These are phyloP conservation scores for Epicampocera succincta DNA, from an alignment of 2,888 invertebrate species.

Conservation along the genomic window DNA sequence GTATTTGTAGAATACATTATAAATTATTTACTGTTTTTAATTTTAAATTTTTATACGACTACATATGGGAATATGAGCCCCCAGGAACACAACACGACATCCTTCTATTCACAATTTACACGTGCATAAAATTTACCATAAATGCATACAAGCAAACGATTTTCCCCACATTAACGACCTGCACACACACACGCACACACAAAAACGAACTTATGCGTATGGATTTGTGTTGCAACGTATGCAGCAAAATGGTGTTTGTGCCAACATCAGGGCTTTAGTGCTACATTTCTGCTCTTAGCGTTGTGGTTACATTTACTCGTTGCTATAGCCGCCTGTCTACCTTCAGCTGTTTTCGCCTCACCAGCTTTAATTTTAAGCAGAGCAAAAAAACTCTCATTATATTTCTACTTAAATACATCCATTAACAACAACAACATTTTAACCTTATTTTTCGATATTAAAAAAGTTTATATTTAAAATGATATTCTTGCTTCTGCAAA, in stretches of 20 bases:
- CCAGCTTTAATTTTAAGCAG: constrained; percentile 4
- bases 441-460: no score
- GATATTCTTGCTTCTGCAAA: neutral
- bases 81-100: constrained; percentile 1
- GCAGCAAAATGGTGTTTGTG: constrained; percentile 4
- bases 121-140: constrained; percentile 21
- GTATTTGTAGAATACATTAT: no score
- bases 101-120: constrained; percentile 40
- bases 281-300: constrained; percentile 36
- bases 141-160: constrained; percentile 2
- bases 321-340: constrained; percentile 2
- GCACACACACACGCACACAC: no score
- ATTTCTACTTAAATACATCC: constrained; percentile 2
- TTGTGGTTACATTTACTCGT: constrained; percentile 27
- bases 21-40: constrained; percentile 52
- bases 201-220: neutral
- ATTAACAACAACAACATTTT: neutral
- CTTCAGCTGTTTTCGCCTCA: constrained; percentile 7
- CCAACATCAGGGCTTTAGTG: neutral
- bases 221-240: neutral
- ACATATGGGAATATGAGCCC: constrained; percentile 38
- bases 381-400: neutral
- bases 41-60: constrained; percentile 47
- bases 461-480: constrained; percentile 7
- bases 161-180: neutral